phyloP scores from a whole-genome alignment of 2,888 invertebrate genomes.

The Camponotus fellah region DNA sequence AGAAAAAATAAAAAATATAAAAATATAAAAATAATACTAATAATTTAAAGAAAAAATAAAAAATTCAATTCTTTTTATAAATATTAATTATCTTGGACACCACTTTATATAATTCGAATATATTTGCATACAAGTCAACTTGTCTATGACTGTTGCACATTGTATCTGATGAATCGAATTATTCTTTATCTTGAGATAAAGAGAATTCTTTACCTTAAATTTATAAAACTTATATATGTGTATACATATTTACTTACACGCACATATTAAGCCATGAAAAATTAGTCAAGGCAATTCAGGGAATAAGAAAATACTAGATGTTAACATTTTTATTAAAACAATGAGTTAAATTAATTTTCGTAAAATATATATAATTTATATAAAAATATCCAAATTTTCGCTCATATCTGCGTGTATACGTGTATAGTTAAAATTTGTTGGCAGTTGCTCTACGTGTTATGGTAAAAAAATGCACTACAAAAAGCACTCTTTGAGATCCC shows the following conservation, averaged over 20 bases:
- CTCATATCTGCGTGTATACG: no score
- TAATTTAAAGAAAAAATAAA: background rate
- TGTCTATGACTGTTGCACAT: background rate
- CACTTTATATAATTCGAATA: background rate
- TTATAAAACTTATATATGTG: background rate
- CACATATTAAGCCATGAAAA: background rate
- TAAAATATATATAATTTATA: background rate
- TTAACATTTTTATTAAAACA: background rate
- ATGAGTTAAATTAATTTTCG: background rate
- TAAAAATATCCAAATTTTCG: background rate
- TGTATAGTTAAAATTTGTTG: background rate
- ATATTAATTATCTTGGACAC: constrained; percentile 6
- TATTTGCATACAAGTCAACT: background rate
- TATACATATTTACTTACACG: background rate
- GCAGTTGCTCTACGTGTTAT: background rate
- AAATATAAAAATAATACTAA: no score
- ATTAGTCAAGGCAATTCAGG: background rate
- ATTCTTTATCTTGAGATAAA: background rate
- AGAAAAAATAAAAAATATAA: constrained; percentile 3
- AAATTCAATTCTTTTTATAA: background rate
- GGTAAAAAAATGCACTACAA: background rate
- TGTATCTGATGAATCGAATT: background rate
- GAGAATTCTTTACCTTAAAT: background rate
- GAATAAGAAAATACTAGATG: background rate
- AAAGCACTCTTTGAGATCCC: background rate